These are phyloP conservation scores for Luehdorfia chinensis DNA, from an alignment of 1,140 invertebrate species.

Conservation along the genomic window DNA sequence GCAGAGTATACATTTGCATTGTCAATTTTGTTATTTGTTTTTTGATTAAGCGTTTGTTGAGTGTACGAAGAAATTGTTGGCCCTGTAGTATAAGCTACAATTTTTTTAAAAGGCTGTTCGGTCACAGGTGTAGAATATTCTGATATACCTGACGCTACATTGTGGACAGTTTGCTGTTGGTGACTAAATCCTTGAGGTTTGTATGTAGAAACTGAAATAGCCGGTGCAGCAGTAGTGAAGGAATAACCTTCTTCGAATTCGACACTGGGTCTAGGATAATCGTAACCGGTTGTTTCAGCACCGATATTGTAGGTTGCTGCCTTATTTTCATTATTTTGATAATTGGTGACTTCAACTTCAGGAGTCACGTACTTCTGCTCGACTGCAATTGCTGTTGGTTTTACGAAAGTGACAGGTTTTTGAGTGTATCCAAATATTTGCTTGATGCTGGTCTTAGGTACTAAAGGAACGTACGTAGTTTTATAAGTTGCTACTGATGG, in stretches of 20 bases:
- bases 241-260: slow-evolving; percentile 60
- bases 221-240: slow-evolving; percentile 45
- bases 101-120: slow-evolving; percentile 69
- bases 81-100: slow-evolving; percentile 75
- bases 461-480: slow-evolving; percentile 56
- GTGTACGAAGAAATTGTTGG: slow-evolving; percentile 37
- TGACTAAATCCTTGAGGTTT: slow-evolving; percentile 50
- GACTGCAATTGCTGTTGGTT: no score
- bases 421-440: slow-evolving; percentile 66
- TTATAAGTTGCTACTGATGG: slow-evolving; percentile 47
- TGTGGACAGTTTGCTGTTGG: slow-evolving; percentile 52
- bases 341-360: slow-evolving; percentile 38
- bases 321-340: slow-evolving; percentile 37
- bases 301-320: no score
- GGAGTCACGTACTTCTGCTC: no score
- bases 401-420: slow-evolving; percentile 59
- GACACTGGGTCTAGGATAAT: slow-evolving; percentile 65
- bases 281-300: no score
- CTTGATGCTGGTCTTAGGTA: slow-evolving; percentile 58
- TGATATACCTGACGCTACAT: slow-evolving; percentile 37
- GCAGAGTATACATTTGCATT: slow-evolving; percentile 15
- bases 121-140: slow-evolving; percentile 55
- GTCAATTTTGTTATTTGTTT: slow-evolving; percentile 51
- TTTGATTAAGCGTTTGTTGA: slow-evolving; percentile 48
- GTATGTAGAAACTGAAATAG: slow-evolving; percentile 45